These are phyloP conservation scores for Chitala chitala DNA, from an alignment of 2,113 vertebrate genomes.

Conservation along the genomic window DNA sequence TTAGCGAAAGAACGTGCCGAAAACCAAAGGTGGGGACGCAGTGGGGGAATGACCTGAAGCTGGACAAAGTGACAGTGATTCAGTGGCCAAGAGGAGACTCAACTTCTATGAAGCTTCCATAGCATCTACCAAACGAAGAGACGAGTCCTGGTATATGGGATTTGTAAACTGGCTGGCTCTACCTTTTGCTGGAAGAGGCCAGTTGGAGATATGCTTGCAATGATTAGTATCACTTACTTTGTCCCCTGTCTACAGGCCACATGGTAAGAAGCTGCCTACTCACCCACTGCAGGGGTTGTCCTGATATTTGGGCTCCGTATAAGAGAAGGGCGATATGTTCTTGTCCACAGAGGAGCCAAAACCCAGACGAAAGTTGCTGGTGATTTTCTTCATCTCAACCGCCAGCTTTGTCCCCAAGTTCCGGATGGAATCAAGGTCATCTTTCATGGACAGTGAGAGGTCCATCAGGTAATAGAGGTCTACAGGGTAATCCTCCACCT, in stretches of 20 bases:
- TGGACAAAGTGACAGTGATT: slow-evolving; percentile 35
- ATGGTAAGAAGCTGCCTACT: too few species aligned
- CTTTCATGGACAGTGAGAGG: slow-evolving; percentile 96
- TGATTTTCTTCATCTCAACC: slow-evolving; percentile 91
- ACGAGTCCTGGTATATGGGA: too few species aligned
- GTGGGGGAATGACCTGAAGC: slow-evolving; percentile 86
- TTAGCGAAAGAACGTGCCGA: slow-evolving; percentile 87
- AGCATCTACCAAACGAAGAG: too few species aligned
- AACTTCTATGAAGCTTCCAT: too few species aligned
- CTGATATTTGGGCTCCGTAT: slow-evolving; percentile 83
- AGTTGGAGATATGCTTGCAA: too few species aligned
- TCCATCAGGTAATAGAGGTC: slow-evolving; percentile 99
- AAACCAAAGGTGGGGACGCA: slow-evolving; percentile 93
- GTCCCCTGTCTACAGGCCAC: neutral
- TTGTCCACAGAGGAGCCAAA: slow-evolving; percentile 97
- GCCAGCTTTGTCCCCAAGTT: slow-evolving; percentile 89
- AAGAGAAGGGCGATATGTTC: slow-evolving; percentile 94
- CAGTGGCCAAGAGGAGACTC: neutral
- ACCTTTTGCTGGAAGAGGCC: too few species aligned
- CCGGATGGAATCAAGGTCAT: slow-evolving; percentile 87
- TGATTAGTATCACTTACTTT: neutral
- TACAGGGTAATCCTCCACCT: slow-evolving; percentile 95
- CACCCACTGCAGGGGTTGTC: slow-evolving; percentile 93
- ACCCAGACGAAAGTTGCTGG: slow-evolving; percentile 93
- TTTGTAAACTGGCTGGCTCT: too few species aligned